phyloP scores from a whole-genome alignment of 2,797 vertebrate genomes.

The Melanotaenia pygmaea region DNA sequence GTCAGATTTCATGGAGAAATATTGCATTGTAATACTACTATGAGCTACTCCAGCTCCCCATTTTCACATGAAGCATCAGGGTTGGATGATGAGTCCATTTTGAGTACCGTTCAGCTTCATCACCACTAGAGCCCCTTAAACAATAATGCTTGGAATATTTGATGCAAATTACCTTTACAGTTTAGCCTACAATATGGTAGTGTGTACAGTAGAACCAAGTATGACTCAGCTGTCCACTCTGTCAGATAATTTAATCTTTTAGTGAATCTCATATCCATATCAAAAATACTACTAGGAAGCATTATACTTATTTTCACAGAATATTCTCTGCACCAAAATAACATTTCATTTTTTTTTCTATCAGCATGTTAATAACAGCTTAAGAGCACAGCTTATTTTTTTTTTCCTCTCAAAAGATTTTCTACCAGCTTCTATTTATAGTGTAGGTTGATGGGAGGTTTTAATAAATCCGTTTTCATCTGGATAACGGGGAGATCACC shows the following conservation, averaged over 20 bases:
- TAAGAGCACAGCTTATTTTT: slow-evolving; percentile 80
- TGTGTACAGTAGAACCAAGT: slow-evolving; percentile 24
- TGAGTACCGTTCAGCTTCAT: slow-evolving; percentile 37
- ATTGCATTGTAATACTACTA: background rate
- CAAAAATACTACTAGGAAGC: slow-evolving; percentile 40
- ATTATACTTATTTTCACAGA: slow-evolving; percentile 45
- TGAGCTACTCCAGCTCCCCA: slow-evolving; percentile 27
- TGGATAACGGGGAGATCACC: slow-evolving; percentile 82
- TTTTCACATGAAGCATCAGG: slow-evolving; percentile 32
- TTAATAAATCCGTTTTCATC: slow-evolving; percentile 84
- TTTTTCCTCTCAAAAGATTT: slow-evolving; percentile 74
- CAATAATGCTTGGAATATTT: slow-evolving; percentile 48
- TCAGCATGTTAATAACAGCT: slow-evolving; percentile 84
- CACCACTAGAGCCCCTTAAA: slow-evolving; percentile 37
- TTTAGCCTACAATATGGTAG: slow-evolving; percentile 49
- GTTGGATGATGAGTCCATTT: slow-evolving; percentile 42
- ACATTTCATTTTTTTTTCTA: slow-evolving; percentile 76
- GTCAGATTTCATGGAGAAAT: background rate
- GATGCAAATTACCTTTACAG: slow-evolving; percentile 47
- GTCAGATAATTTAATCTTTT: slow-evolving; percentile 42
- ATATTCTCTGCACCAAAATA: slow-evolving; percentile 60
- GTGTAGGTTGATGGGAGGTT: slow-evolving; percentile 76
- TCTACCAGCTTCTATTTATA: slow-evolving; percentile 84
- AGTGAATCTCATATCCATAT: slow-evolving; percentile 35
- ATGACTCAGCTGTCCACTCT: slow-evolving; percentile 55